Conservation (phyloP, 2,797 vertebrate species). For the Microtus agrestis region DNA sequence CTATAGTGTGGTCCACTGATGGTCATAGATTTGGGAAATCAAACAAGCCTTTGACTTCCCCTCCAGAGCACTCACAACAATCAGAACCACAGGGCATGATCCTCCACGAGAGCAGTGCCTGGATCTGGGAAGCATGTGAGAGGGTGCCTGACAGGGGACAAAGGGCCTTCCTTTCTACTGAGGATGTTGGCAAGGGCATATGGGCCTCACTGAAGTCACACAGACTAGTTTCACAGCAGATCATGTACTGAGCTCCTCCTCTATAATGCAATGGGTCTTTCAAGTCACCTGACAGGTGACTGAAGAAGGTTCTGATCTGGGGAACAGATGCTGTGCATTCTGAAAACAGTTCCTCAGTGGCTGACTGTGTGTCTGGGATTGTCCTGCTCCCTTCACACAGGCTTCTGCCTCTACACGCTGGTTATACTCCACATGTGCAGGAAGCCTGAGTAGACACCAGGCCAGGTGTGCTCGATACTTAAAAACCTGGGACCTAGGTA, state of each 20-base stretch:
- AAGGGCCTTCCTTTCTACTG: neutral
- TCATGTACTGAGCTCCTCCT: neutral
- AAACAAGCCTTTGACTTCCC: constrained; percentile 12
- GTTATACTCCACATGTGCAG: accelerated
- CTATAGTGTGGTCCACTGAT: neutral
- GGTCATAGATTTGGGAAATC: constrained; percentile 56
- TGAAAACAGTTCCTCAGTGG: neutral
- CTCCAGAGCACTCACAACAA: neutral
- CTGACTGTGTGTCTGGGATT: neutral
- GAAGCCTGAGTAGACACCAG: neutral
- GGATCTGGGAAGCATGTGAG: neutral
- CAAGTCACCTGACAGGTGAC: neutral
- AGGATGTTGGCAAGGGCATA: neutral
- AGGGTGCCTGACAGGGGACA: neutral
- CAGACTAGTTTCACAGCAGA: neutral
- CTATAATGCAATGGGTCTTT: neutral
- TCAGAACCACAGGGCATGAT: neutral
- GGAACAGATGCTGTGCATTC: neutral
- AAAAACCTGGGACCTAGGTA: accelerated
- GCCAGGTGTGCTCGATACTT: accelerated
- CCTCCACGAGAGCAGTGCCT: neutral
- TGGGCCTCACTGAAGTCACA: neutral
- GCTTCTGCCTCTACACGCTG: neutral
- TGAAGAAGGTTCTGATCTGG: neutral
- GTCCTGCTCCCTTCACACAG: neutral